Evolutionary conservation across 2,113 vertebrate genomes (phyloP).

Genomic region (Uria lomvia): DNA sequence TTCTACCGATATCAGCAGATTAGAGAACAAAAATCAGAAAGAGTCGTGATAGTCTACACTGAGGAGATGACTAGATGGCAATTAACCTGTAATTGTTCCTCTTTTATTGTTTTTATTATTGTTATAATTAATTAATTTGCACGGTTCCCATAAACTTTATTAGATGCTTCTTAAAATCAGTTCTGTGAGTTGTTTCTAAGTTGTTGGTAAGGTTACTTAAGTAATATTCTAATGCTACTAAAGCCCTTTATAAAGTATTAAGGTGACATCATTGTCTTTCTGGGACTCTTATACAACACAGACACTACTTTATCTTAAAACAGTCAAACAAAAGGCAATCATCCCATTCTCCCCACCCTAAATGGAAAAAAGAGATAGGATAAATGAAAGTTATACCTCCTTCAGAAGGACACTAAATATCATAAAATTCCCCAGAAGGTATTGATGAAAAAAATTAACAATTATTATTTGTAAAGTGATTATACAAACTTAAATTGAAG

Average conservation of each 20-base stretch:
- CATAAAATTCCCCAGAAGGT: not conserved
- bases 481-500: not conserved
- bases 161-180: not conserved
- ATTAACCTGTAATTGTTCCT: not conserved
- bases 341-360: not conserved
- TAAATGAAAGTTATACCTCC: not conserved
- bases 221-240: not conserved
- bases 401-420: not conserved
- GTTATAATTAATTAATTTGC: not conserved
- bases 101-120: not conserved
- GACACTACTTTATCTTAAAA: not conserved
- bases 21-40: not conserved
- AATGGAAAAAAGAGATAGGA: not conserved
- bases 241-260: not conserved
- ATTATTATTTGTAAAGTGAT: not conserved
- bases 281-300: not conserved
- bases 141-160: not conserved
- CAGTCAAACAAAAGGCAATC: not conserved
- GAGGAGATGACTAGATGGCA: not conserved
- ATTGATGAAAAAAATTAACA: not conserved
- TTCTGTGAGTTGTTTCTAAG: not conserved
- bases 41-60: not conserved
- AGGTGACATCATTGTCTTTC: not conserved
- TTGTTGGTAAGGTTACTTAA: not conserved
- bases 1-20: not conserved